Base-by-base conservation (phyloP, 2,888 invertebrate species). In the Hypsopygia costalis region DNA sequence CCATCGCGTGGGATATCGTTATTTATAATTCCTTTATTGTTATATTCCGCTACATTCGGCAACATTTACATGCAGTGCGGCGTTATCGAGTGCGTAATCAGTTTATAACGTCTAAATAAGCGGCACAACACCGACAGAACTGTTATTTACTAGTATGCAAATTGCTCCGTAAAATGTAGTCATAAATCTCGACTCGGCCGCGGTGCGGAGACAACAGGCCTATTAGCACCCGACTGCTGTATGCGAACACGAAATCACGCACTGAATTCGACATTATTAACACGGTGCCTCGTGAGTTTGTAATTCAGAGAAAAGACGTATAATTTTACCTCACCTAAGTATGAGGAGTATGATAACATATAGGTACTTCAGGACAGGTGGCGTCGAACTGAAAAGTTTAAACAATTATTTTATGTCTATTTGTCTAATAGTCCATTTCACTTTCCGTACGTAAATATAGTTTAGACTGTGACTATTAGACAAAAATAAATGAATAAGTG, bases 101-200 rank as follows among this genome's bases (percentile, higher is more conserved):
- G 74, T 73, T 72, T 73, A 77, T 71, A 76, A 75, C 74, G 74
- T 75, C 78, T 80, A 76, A 79, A 80, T 81, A 80, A 76, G 67
- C 72, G 69, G 65, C 61, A 55, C 52, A 60, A 55, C 58, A 70
- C 76, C 70, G 72, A 75, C 73, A 71, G 63, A 61, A 62, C 57
- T 58, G 70, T 77, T 73, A 77, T 79, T 80, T 79, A 78, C 64
- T 60, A 61, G 64, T 73, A 75, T 78, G 76, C 71, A 75, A 78
- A 79, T 77, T 67, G 62, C 59, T 46, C 51, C 49, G 66, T 70
- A 58, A 69, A 73, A 71, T 69, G 64, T 67, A 61, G 60, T 55
- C 66, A 64, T 77, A 78, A 76, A 79, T 78, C 69, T 72, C 55
- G 41, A 25, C 51, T 49, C 46, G 56, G 49, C 60, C 57, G 45